phyloP scores from a whole-genome alignment of 2,113 vertebrate species.

The Oenanthe melanoleuca region DNA sequence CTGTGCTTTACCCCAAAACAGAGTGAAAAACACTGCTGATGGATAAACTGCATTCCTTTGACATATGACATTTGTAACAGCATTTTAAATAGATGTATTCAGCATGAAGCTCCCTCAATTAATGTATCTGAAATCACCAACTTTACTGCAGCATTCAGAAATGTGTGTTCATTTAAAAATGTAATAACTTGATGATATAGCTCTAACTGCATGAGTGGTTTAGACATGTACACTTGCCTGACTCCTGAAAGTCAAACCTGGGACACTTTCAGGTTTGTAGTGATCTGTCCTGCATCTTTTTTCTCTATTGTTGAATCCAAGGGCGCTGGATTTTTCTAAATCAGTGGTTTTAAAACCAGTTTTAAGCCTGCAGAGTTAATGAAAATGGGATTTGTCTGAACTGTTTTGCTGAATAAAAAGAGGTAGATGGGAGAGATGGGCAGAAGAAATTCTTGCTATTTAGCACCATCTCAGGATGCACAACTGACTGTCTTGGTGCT shows the following conservation, averaged over 20 bases:
- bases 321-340: neutral
- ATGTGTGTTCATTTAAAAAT: neutral
- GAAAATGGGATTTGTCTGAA: neutral
- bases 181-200: neutral
- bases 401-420: neutral
- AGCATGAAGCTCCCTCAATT: neutral
- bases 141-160: neutral
- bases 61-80: neutral
- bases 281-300: neutral
- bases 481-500: neutral
- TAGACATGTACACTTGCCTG: neutral
- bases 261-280: neutral
- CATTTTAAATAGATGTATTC: neutral
- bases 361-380: neutral
- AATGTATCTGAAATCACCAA: neutral
- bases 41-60: neutral
- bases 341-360: neutral
- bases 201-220: neutral
- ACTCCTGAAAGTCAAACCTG: neutral
- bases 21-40: neutral
- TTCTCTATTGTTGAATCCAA: neutral
- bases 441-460: neutral
- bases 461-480: neutral
- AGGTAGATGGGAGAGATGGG: neutral
- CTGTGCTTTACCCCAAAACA: neutral